Evolutionary conservation across 35 echinoderm and acorn worm genomes (phyloP).

Genomic region (Nesometra sesokonis): DNA sequence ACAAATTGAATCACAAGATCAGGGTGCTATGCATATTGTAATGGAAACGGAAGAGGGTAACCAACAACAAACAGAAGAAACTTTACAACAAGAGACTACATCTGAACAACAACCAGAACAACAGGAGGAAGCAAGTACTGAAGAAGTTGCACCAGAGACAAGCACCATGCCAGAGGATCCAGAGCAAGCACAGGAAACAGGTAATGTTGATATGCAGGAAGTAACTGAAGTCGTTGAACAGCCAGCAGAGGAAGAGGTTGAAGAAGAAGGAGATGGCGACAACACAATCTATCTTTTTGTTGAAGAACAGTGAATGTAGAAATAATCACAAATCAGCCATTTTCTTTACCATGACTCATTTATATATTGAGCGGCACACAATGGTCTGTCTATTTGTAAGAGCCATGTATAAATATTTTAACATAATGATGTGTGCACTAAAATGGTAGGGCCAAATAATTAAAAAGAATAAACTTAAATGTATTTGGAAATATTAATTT

Average conservation of each 20-base stretch:
- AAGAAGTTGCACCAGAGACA: not conserved
- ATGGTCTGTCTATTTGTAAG: too few relatives aligned
- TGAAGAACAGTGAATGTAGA: conserved; percentile 62
- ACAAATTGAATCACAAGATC: not conserved
- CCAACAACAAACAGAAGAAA: conserved; percentile 2
- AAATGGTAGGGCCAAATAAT: too few relatives aligned
- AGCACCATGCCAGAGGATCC: not conserved
- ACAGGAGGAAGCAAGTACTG: conserved; percentile 42
- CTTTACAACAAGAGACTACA: conserved; percentile 12
- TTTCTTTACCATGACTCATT: too few relatives aligned
- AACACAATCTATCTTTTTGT: conserved; percentile 98
- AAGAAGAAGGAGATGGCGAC: conserved; percentile 47
- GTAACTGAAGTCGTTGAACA: not conserved
- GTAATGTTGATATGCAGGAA: not conserved
- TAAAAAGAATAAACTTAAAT: too few relatives aligned
- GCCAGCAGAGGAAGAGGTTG: not conserved
- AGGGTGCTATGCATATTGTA: not conserved
- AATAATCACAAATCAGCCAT: too few relatives aligned
- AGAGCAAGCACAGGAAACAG: not conserved
- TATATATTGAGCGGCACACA: too few relatives aligned
- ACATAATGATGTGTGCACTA: too few relatives aligned
- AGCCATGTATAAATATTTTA: too few relatives aligned
- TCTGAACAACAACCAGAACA: conserved; percentile 14
- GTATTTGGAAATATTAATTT: too few relatives aligned
- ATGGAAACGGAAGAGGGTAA: conserved; percentile 11